Evolutionary conservation across 2,113 vertebrate species (phyloP).

Genomic region (Cyprinodon tularosa): DNA sequence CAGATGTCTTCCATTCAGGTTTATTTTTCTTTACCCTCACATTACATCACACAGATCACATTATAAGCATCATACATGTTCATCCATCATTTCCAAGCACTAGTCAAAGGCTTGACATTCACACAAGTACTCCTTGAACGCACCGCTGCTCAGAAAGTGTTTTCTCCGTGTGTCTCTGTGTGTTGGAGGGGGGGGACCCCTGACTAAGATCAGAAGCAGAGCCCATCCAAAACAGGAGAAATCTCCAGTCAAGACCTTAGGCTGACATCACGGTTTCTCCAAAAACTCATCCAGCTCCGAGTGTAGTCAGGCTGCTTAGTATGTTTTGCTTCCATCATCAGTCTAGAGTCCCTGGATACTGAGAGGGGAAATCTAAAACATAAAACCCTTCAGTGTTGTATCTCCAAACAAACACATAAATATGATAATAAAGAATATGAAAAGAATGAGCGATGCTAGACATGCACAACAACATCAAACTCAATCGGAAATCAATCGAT

Average conservation of each 20-base stretch:
- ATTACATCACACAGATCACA: slow-evolving; percentile 77
- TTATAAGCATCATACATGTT: slow-evolving; percentile 72
- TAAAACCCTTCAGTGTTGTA: slow-evolving; percentile 75
- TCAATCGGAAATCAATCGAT: slow-evolving; percentile 63
- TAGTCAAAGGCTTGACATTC: slow-evolving; percentile 70
- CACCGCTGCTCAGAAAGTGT: slow-evolving; percentile 69
- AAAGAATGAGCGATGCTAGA: slow-evolving; percentile 60
- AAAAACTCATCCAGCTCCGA: slow-evolving; percentile 9
- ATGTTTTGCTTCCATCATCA: slow-evolving; percentile 22
- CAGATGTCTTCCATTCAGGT: slow-evolving; percentile 67
- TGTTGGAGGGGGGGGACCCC: slow-evolving; percentile 42
- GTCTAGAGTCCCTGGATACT: slow-evolving; percentile 48
- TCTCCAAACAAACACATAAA: slow-evolving; percentile 47
- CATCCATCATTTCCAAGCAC: slow-evolving; percentile 68
- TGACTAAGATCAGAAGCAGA: slow-evolving; percentile 52
- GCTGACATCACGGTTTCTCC: slow-evolving; percentile 40
- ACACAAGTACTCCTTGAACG: slow-evolving; percentile 73
- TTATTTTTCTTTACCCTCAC: slow-evolving; percentile 78
- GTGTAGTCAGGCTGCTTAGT: neutral
- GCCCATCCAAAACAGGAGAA: slow-evolving; percentile 60
- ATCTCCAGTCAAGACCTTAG: slow-evolving; percentile 57
- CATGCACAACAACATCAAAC: slow-evolving; percentile 74
- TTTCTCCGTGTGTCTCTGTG: slow-evolving; percentile 49
- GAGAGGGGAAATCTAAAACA: slow-evolving; percentile 58
- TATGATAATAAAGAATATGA: neutral